Evolutionary conservation across 2,113 vertebrate genomes (phyloP), one percentile per base, ranked within the genome.

Genomic region (Nanger granti): DNA sequence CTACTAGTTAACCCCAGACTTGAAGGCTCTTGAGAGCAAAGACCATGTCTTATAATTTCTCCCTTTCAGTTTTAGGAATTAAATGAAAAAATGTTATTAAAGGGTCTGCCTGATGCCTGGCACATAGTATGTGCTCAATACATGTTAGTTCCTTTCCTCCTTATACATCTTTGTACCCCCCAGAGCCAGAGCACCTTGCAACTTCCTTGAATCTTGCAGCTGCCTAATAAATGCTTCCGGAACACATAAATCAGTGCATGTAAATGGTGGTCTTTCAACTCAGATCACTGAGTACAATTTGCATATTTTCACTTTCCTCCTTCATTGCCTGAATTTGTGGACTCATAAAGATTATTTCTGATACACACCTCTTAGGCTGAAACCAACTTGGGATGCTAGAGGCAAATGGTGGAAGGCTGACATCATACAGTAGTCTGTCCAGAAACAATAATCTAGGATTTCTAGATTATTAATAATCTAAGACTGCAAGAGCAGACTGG

Each of bases 11-110:
- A 94, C 66, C 87, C 90, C 90, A 96, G 64, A 93, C 87, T 97
- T 73, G 41, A 94, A 92, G 54, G 28, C 93, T 94, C 96, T 95
- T 88, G 54, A 94, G 91, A 97, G 47, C 15, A 90, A 73, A 92
- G 87, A 95, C 90, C 87, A 92, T 89, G 83, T 91, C 89, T 97
- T 93, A 64, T 47, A 90, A 97, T 97, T 91, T 97, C 60, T 96
- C 84, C 66, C 83, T 94, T 93, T 90, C 55, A 83, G 20, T 94
- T 97, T 87, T 79, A 41, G 73, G 88, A 93, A 92, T 94, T 87
- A 80, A 97, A 96, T 91, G 52, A 96, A 76, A 93, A 98, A 94
- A 94, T 92, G 80, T 94, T 89, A 91, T 92, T 93, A 62, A 97
- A 84, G 64, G 80, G 84, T 29, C 84, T 64, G 28, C 54, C 49